Evolutionary conservation across 37 sponge, comb jelly and placozoan species (phyloP), one percentile per base, ranked within the genome.

Genomic region (Spongilla lacustris): DNA sequence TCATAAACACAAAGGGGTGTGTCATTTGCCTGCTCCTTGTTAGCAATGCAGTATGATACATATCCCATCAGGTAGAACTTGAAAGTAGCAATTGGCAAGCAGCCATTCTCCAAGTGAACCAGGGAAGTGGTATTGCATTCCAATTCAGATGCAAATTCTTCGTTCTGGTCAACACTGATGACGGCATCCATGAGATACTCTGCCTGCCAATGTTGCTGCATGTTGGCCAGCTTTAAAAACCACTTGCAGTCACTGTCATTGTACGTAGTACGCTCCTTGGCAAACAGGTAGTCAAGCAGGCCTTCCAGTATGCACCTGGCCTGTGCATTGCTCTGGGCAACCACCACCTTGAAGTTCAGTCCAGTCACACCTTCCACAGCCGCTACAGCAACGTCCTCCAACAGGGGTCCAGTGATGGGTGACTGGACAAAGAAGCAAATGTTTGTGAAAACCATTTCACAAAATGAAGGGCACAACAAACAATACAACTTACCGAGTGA

Each of bases 221-320:
- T 22, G 73, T 88, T 88, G 66, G 89, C 89, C 48, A 88, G 89
- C 75, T 88, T 69, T 25, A 88, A 78, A 69, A 88, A 88, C 89
- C 89, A 88, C 21, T 35, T 38, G 22, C 69, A 26, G 71, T 88
- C 89, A 6, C 76, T 72, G 13, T 24, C 14, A 32, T 79, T 67
- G 69, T 66, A 86, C 22, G 13, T n/a, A 0, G 0, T 12, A 14
- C 88, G 49, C 28, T 73, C 30, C 32, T 81, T 2, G 0, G 88
- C 76, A 69, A 88, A 88, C 58, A 82, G 82, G 77, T 82, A 83
- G 19, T 73, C 68, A 70, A 88, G 82, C 14, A 88, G 73, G 4
- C 83, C 89, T 36, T 88, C 89, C 73, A 79, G 26, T 6, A 81
- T 50, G 28, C 33, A 41, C 5, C 82, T 71, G 71, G 70, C 41